Evolutionary conservation across 2,797 vertebrate genomes (phyloP).

Genomic region (Gymnodraco acuticeps): DNA sequence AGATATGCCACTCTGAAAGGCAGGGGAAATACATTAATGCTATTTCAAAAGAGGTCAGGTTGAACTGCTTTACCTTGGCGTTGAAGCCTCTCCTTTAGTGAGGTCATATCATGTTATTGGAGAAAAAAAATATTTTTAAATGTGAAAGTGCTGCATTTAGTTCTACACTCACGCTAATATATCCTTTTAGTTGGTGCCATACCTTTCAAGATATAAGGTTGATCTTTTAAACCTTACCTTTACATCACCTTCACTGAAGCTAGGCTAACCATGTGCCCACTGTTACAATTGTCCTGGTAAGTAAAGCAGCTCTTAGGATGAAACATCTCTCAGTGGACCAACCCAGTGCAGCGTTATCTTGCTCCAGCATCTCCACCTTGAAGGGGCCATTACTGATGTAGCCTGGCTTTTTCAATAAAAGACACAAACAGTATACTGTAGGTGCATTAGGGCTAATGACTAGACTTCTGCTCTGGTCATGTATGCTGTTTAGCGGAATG

Average conservation of each 20-base stretch:
- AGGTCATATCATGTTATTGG: neutral
- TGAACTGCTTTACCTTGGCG: neutral
- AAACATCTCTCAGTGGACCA: constrained; percentile 5
- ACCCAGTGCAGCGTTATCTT: neutral
- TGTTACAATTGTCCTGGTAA: neutral
- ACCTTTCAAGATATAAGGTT: neutral
- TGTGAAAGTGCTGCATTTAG: neutral
- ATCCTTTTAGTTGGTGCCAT: neutral
- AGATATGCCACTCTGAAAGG: neutral
- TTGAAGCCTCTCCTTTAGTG: neutral
- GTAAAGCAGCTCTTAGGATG: constrained; percentile 8
- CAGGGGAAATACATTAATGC: constrained; percentile 23
- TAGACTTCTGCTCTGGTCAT: constrained; percentile 4
- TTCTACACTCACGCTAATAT: neutral
- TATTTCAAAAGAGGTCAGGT: constrained; percentile 18
- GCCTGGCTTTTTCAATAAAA: constrained; percentile 14
- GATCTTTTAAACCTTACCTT: neutral
- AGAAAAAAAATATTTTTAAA: neutral
- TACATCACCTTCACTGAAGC: neutral
- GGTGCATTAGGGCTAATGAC: constrained; percentile 1
- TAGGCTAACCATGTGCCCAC: neutral
- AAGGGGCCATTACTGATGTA: constrained; percentile 23
- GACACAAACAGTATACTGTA: neutral
- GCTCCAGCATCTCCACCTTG: constrained; percentile 14
- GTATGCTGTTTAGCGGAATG: neutral